Conservation (phyloP, 2,888 invertebrate species). For the Apoderus coryli region DNA sequence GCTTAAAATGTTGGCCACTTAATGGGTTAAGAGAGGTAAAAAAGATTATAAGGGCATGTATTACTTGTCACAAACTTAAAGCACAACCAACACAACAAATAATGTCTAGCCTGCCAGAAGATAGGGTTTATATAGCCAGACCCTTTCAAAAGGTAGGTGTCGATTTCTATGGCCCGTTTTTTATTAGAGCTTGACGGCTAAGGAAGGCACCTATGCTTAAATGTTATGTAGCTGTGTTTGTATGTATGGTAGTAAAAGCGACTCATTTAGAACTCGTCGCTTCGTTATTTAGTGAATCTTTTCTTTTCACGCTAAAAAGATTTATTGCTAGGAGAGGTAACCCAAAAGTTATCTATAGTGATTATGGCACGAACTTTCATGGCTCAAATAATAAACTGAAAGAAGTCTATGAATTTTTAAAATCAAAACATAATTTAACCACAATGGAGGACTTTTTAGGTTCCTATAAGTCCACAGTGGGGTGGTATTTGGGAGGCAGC, state of each 20-base stretch:
- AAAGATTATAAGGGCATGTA: no score
- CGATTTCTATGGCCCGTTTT: conserved; percentile 11
- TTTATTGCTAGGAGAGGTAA: conserved; percentile 11
- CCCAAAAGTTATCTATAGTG: conserved; percentile 8
- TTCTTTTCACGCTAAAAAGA: conserved; percentile 8
- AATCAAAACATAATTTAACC: no score
- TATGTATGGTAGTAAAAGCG: no score
- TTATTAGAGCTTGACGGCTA: no score
- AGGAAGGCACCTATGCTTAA: conserved; percentile 2
- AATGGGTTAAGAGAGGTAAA: conserved; percentile 9
- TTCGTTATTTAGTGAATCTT: conserved; percentile 8
- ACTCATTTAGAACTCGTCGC: no score
- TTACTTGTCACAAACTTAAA: no score
- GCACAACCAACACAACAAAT: no score
- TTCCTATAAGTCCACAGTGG: no score
- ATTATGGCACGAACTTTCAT: no score
- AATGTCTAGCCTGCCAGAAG: conserved; percentile 4
- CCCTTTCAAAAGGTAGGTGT: conserved; percentile 10
- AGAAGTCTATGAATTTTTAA: conserved; percentile 11
- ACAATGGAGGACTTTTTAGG: no score
- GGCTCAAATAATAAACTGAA: conserved; percentile 9
- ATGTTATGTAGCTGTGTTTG: conserved; percentile 8
- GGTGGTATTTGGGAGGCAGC: no score
- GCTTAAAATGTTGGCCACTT: conserved; percentile 13
- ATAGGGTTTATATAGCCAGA: not conserved